phyloP scores from a whole-genome alignment of 2,888 invertebrate species.

The Drosophila borborema region DNA sequence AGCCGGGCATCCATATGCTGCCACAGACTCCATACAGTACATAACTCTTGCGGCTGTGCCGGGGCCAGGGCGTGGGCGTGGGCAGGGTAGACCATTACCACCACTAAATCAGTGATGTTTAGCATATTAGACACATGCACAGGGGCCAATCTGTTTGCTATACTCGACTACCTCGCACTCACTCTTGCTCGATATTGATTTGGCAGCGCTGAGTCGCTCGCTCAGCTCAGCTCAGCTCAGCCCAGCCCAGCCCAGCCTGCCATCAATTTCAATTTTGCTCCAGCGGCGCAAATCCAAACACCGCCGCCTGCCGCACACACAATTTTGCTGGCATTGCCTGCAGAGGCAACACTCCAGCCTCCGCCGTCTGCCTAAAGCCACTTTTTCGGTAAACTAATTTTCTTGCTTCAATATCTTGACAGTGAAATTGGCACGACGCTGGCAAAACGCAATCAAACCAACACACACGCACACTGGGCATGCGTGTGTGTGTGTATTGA shows the following conservation, averaged over 20 bases:
- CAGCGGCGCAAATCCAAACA: constrained; percentile 67
- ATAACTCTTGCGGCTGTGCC: constrained; percentile 60
- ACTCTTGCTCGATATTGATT: constrained; percentile 48
- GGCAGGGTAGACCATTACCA: constrained; percentile 47
- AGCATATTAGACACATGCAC: constrained; percentile 77
- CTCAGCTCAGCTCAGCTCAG: background rate
- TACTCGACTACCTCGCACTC: background rate
- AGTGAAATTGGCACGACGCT: constrained; percentile 83
- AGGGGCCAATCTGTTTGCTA: constrained; percentile 50
- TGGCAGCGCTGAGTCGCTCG: constrained; percentile 46
- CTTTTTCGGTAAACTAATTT: constrained; percentile 83
- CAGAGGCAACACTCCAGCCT: constrained; percentile 47
- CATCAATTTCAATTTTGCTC: constrained; percentile 84
- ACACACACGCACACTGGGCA: constrained; percentile 24
- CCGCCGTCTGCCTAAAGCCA: constrained; percentile 57
- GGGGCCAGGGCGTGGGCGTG: background rate
- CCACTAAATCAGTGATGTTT: constrained; percentile 74
- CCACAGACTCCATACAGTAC: constrained; percentile 29
- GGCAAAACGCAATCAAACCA: constrained; percentile 71
- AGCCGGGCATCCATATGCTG: constrained; percentile 57
- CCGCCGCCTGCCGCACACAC: constrained; percentile 70
- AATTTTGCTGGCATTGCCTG: constrained; percentile 68
- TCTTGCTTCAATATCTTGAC: constrained; percentile 83
- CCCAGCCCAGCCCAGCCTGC: constrained; percentile 56
- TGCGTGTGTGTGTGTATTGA: constrained; percentile 37